Evolutionary conservation across 2,797 vertebrate species (phyloP).

Genomic region (Anas acuta): DNA sequence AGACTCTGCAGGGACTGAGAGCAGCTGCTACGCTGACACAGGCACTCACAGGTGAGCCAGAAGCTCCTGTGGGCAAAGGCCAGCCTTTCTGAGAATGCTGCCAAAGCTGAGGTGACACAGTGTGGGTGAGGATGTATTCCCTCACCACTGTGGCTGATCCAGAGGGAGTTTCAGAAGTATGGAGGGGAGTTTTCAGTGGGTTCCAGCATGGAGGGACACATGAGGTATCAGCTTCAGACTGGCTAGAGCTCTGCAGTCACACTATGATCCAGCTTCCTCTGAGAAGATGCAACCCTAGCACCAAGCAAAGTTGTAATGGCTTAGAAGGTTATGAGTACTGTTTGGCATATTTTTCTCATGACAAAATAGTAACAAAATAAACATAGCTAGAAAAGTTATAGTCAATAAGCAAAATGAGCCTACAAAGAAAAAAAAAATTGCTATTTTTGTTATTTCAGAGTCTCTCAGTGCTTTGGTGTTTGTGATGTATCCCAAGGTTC

Average conservation of each 20-base stretch:
- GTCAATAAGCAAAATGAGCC: background rate
- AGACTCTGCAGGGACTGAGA: background rate
- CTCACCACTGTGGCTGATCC: rapidly evolving
- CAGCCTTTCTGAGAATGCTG: background rate
- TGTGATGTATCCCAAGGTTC: background rate
- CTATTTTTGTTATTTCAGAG: background rate
- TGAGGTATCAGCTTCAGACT: background rate
- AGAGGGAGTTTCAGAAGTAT: background rate
- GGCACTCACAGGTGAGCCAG: rapidly evolving
- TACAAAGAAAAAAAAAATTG: background rate
- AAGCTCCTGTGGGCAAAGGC: background rate
- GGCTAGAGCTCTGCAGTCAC: background rate
- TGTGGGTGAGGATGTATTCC: background rate
- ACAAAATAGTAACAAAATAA: background rate
- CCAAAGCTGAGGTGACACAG: background rate
- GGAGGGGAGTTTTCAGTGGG: background rate
- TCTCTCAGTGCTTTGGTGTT: background rate
- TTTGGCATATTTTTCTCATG: background rate
- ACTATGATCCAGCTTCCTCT: background rate
- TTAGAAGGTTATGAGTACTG: background rate
- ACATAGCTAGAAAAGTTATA: background rate
- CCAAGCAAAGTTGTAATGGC: background rate
- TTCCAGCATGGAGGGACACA: background rate
- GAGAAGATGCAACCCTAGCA: background rate
- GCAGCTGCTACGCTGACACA: background rate